phyloP scores from a whole-genome alignment of 2,888 invertebrate genomes.

The Glomeris marginata region DNA sequence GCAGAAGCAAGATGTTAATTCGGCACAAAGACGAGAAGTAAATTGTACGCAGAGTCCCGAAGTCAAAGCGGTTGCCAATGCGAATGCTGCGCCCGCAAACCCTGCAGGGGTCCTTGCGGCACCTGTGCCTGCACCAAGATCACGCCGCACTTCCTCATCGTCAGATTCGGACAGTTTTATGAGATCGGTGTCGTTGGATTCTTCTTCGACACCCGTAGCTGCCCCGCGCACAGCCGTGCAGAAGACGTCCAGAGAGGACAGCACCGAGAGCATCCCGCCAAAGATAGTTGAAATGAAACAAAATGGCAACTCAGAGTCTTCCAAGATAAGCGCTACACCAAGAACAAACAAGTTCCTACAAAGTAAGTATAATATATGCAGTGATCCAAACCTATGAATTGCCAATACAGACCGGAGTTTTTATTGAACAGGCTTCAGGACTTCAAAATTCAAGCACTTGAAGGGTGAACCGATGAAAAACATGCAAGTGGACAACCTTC shows the following conservation, averaged over 20 bases:
- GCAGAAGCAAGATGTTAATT: too few species aligned
- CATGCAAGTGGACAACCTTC: slow-evolving; percentile 77
- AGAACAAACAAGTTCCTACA: too few species aligned
- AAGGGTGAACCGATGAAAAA: slow-evolving; percentile 81
- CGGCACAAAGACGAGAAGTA: slow-evolving; percentile 10
- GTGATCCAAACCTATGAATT: too few species aligned
- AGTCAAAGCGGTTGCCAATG: too few species aligned
- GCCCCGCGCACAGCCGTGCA: slow-evolving; percentile 2
- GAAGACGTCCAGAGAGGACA: slow-evolving; percentile 3
- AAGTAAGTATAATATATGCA: too few species aligned
- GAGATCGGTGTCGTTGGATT: slow-evolving; percentile 8
- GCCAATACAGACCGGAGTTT: too few species aligned
- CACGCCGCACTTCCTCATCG: slow-evolving; percentile 4
- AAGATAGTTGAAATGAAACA: too few species aligned
- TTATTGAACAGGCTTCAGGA: slow-evolving; percentile 46
- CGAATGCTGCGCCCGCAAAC: too few species aligned
- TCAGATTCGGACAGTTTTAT: slow-evolving; percentile 7
- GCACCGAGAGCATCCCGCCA: too few species aligned
- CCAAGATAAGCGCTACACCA: too few species aligned
- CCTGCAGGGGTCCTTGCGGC: too few species aligned
- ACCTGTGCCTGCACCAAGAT: slow-evolving; percentile 7
- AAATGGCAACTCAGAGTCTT: not conserved
- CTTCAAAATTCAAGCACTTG: slow-evolving; percentile 82
- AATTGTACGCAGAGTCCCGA: too few species aligned
- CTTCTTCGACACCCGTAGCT: slow-evolving; percentile 2